Evolutionary conservation across 1,140 invertebrate species (phyloP).

Genomic region (Drosophila burlai): DNA sequence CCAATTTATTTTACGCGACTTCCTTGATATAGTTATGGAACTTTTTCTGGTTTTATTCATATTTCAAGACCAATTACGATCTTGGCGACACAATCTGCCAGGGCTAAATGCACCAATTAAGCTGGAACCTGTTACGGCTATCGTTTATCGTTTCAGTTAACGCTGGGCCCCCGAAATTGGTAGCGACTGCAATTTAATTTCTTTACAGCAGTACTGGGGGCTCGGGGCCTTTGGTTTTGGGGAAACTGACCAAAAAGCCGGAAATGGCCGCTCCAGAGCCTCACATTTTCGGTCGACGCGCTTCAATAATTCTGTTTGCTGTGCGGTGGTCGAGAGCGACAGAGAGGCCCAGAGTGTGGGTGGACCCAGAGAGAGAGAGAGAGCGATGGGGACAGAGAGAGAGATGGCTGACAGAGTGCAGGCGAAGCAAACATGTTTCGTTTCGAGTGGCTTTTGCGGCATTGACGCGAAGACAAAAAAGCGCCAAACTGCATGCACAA

Average conservation of each 20-base stretch:
- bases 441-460: conserved; percentile 81
- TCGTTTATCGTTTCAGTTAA: conserved; percentile 57
- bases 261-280: conserved; percentile 19
- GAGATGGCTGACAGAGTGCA: conserved; percentile 20
- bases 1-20: neutral
- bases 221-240: neutral
- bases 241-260: conserved; percentile 53
- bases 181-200: conserved; percentile 63
- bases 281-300: conserved; percentile 54
- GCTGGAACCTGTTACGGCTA: conserved; percentile 18
- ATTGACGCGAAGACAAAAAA: conserved; percentile 69
- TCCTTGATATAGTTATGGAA: neutral
- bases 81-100: conserved; percentile 11
- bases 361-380: neutral
- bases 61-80: conserved; percentile 27
- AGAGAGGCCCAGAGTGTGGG: conserved; percentile 11
- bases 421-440: conserved; percentile 66
- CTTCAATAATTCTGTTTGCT: conserved; percentile 83
- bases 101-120: conserved; percentile 16
- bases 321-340: conserved; percentile 3
- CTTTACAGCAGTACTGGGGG: conserved; percentile 9
- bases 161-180: conserved; percentile 26
- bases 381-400: no score
- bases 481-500: conserved; percentile 52
- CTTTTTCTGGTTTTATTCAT: neutral